Evolutionary conservation across 2,888 invertebrate species (phyloP).

Genomic region (Protodeltote pygarga): DNA sequence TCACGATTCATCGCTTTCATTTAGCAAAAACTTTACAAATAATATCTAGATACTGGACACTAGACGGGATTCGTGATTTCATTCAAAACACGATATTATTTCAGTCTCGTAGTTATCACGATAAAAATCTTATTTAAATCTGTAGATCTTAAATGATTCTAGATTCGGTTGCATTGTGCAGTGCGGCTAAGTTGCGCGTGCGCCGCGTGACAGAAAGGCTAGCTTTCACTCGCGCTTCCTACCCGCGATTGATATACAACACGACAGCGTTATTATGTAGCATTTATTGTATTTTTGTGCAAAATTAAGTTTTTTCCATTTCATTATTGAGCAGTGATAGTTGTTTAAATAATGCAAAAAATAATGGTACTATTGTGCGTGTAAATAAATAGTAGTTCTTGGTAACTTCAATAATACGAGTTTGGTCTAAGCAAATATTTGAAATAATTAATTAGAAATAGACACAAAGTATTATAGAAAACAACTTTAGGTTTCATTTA

Average conservation of each 20-base stretch:
- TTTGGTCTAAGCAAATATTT: too few relatives aligned
- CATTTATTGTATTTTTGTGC: slow-evolving; percentile 45
- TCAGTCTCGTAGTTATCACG: background rate
- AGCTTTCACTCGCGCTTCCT: slow-evolving; percentile 64
- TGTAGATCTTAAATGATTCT: slow-evolving; percentile 30
- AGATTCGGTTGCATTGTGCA: slow-evolving; percentile 47
- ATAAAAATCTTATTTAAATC: slow-evolving; percentile 29
- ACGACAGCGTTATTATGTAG: slow-evolving; percentile 57
- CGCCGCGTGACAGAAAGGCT: slow-evolving; percentile 58
- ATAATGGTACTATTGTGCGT: slow-evolving; percentile 34
- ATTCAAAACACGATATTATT: too few relatives aligned
- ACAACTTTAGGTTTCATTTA: too few relatives aligned
- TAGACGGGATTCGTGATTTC: slow-evolving; percentile 25
- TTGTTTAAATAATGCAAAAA: slow-evolving; percentile 29
- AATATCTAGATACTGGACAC: too few relatives aligned
- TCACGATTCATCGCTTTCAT: too few relatives aligned
- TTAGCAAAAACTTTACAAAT: too few relatives aligned
- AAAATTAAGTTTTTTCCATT: slow-evolving; percentile 21
- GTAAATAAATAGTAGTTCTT: slow-evolving; percentile 9
- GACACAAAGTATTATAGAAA: too few relatives aligned
- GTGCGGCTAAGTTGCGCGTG: slow-evolving; percentile 53
- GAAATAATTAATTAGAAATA: too few relatives aligned
- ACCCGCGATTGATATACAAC: slow-evolving; percentile 54
- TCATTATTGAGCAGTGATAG: slow-evolving; percentile 28
- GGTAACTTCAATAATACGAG: too few relatives aligned